These are phyloP conservation scores for Miniopterus natalensis DNA, from an alignment of 2,113 vertebrate genomes.

Conservation along the genomic window DNA sequence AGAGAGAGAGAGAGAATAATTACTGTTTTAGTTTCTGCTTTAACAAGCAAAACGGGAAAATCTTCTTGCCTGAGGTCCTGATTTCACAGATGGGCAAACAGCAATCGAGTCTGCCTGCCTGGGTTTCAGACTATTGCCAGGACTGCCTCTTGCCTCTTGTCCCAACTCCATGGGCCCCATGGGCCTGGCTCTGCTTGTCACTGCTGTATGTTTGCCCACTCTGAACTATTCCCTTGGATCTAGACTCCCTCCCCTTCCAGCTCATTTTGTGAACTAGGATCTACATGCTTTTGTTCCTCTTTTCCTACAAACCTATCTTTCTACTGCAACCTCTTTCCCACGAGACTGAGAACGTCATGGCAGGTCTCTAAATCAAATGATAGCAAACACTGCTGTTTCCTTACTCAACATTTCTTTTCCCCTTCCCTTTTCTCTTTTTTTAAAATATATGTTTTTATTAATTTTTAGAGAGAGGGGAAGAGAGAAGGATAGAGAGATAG, in stretches of 20 bases:
- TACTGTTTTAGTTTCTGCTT: conserved; percentile 75
- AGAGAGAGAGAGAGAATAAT: conserved; percentile 59
- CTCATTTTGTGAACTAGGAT: not conserved
- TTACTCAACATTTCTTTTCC: not conserved
- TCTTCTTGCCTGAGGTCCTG: conserved; percentile 79
- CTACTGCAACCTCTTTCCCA: not conserved
- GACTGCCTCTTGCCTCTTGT: conserved; percentile 60
- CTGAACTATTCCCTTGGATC: not conserved
- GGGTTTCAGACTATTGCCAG: conserved; percentile 67
- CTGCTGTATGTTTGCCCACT: not conserved
- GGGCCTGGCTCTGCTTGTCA: not conserved
- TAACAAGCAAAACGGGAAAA: conserved; percentile 74
- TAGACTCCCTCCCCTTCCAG: not conserved
- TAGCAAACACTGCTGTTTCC: not conserved
- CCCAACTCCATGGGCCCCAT: not conserved
- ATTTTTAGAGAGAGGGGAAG: too few relatives aligned
- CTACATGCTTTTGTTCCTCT: not conserved
- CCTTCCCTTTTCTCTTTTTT: not conserved
- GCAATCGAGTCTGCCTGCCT: conserved; percentile 65
- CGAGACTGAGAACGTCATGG: not conserved
- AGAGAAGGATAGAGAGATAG: too few relatives aligned
- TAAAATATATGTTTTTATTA: not conserved
- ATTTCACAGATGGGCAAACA: conserved; percentile 83
- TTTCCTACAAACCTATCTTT: not conserved
- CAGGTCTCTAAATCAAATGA: not conserved